Evolutionary conservation across 2,797 vertebrate genomes (phyloP), one percentile per base, ranked within the genome.

Genomic region (Sylvilagus floridanus): DNA sequence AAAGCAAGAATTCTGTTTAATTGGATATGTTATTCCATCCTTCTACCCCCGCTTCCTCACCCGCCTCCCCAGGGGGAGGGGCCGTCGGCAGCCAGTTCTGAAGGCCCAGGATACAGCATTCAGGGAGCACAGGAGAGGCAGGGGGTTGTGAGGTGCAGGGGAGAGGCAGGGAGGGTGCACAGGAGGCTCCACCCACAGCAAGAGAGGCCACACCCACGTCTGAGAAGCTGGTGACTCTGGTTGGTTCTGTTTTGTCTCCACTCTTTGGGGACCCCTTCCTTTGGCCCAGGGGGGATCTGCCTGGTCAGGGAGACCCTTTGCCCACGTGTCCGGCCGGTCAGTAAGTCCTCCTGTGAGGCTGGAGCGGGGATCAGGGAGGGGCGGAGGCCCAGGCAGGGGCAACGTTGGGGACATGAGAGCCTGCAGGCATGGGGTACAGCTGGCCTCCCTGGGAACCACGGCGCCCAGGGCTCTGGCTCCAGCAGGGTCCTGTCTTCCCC

Each of bases 321-420:
- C 82, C 52, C 79, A 84, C 85, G 4, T 92, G 94, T 35, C 82
- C 13, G 95, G 95, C 19, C 88, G 84, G 95, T 95, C 96, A 95
- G 50, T 72, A 95, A 92, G 35, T 60, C 87, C 90, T 93, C 95
- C 96, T 95, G 90, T 96, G 96, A 72, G 30, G 79, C 82, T 17
- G 84, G 9, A 95, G 95, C 95, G 17, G 62, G 85, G 93, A 37
- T n/a, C 24, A 1, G 32, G 22, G n/a, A 30, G 57, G 4, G 17
- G 26, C 1, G 14, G 79, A 54, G 62, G 47, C 68, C 50, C 4
- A 0, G 54, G 50, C 65, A 37, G 28, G 65, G 26, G 90, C 93
- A 73, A 95, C 92, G 95, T 78, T 63, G 2, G 75, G 96, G 93
- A 95, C 95, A 96, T 35, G 35, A 5, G 72, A 89, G 32, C 63